Base-by-base conservation (phyloP, 2,113 vertebrate genomes). In the Microtus richardsoni region DNA sequence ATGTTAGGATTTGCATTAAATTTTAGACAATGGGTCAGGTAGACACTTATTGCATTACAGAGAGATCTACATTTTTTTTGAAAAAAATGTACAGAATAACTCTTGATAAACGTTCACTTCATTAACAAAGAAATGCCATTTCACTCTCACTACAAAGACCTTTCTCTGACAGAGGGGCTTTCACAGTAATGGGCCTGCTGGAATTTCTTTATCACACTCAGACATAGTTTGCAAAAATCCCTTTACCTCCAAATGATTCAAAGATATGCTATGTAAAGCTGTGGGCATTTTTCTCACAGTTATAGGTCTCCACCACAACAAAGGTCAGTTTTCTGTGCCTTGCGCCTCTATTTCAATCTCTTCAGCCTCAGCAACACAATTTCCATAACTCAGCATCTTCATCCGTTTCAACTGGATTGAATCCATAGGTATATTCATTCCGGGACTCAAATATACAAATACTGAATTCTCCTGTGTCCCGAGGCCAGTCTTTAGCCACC, bases 21-120 rank as follows among this genome's bases (percentile, higher is more conserved):
- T 85, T 95, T 95, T 95, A 96, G 94, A 94, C 96, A 97, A 89
- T 93, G 97, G 90, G 89, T 91, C 97, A 96, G 62, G 39, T 83
- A 93, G 95, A 85, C 75, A 75, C 96, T 97, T 96, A 92, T 95
- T 96, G 74, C 1, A 1, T 85, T 89, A 47, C 1, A 86, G 70
- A 93, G 80, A 95, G 68, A 88, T 80, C 96, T 90, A 58, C 79
- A 3, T 41, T 92, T 95, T 77, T 93, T 89, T 3, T 68, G 79
- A 95, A 93, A 93, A 93, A 92, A 93, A 95, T 77, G 83, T 30
- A 88, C 96, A 91, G 33, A 89, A 88, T 2, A 2, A 49, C 96
- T 96, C 95, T 88, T 96, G 54, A 49, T 75, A 89, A 52, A 8
- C 8, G 52, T 47, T 86, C 88, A 66, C 91, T 77, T 95, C 85